Base-by-base conservation (phyloP, 2,888 invertebrate genomes). In the Torymus texanus region DNA sequence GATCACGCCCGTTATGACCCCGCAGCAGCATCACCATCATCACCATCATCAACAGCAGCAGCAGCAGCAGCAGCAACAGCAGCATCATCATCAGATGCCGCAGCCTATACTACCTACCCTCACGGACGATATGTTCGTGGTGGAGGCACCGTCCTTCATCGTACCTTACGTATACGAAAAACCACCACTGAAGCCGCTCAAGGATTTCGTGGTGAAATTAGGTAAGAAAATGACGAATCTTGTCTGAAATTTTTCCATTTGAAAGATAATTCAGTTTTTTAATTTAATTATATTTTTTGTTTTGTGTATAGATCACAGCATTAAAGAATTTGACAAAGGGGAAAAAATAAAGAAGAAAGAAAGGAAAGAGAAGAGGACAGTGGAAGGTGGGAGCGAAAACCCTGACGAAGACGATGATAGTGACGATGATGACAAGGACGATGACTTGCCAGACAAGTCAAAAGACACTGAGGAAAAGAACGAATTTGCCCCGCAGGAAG, bases 151-250 rank as follows among this genome's bases (percentile, higher is more conserved):
- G 8, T 97, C 97, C 24, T 97, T 97, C 88, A 97, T 97, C 88
- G 97, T 97, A 84, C 97, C 97, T 66, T 97, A 97, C 89, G 96
- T 97, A 24, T 97, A 97, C 90, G 97, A 97, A 89, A 97, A 97
- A 88, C 96, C 97, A 12, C 96, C 97, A 0, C 90, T 94, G 5
- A 94, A 95, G 85, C 94, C 95, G 78, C 93, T 97, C 82, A 94
- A 94, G 88, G 94, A 95, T 83, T 94, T 94, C 88, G 93, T 96
- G 51, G 92, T 92, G 55, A 92, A 92, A 84, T 91, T 95, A 82
- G 79, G 81, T 81, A 77, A 70, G 29, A 29, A 29, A 5, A 29
- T 29, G 4, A 29, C 5, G 29, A 29, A 5, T 29, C 29, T 29
- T 29, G 29, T 29, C 4, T 29, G 29, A 29, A 29, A 3, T 29